Conservation (phyloP, 2,888 invertebrate genomes). For the Onchidella celtica region DNA sequence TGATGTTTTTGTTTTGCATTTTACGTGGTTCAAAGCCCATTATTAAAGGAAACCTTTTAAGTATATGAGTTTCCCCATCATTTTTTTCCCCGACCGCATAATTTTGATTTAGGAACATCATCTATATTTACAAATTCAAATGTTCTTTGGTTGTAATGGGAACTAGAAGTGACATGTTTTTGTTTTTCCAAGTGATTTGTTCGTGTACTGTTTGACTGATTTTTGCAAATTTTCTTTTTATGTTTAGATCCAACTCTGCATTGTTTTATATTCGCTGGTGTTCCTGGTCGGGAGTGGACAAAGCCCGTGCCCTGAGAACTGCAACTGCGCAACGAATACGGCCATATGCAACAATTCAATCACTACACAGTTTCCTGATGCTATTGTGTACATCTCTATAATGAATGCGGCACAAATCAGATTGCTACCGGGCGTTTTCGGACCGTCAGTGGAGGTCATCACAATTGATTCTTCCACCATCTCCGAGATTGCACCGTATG, state of each 20-base stretch:
- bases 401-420: not conserved
- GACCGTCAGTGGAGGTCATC: not conserved
- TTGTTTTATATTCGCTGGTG: not conserved
- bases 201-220: too few species aligned
- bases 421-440: constrained; percentile 7
- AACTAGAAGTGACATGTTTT: too few species aligned
- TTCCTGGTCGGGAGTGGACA: not conserved
- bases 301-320: not conserved
- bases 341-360: not conserved
- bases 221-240: too few species aligned
- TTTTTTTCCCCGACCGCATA: too few species aligned
- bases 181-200: too few species aligned
- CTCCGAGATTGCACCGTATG: not conserved
- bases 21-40: too few species aligned
- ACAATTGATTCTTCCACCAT: not conserved
- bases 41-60: too few species aligned
- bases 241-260: not conserved
- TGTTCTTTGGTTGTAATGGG: too few species aligned
- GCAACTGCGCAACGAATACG: not conserved
- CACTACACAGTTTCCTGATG: constrained; percentile 17
- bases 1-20: too few species aligned
- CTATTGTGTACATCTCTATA: not conserved
- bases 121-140: too few species aligned
- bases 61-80: too few species aligned
- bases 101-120: too few species aligned